Percentiles rank a stretch among this genome's conserved stretches.
These are phyloP conservation scores for Dinomys branickii DNA, from an alignment of 2,113 vertebrate species.

Conservation along the genomic window DNA sequence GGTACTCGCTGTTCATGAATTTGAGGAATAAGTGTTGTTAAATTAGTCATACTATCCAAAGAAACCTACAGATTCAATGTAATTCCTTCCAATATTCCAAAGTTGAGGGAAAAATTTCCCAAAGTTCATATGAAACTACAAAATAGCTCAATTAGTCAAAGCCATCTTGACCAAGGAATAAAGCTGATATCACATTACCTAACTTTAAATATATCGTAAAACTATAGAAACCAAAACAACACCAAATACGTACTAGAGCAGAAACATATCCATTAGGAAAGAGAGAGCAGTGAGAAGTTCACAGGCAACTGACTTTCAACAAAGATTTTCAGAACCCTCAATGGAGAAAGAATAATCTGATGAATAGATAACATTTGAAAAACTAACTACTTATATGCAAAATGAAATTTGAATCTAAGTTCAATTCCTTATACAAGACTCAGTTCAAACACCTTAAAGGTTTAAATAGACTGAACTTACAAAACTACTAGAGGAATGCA, in stretches of 20 bases:
- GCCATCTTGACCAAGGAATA: background rate
- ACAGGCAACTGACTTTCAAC: background rate
- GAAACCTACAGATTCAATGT: background rate
- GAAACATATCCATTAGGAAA: background rate
- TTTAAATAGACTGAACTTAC: background rate
- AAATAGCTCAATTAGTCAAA: background rate
- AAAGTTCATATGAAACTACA: background rate
- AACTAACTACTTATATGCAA: background rate
- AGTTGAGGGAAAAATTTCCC: background rate
- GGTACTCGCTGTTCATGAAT: background rate
- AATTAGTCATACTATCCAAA: background rate
- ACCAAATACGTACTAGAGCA: background rate
- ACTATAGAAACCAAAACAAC: background rate
- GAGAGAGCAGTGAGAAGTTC: background rate
- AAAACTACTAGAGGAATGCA: background rate
- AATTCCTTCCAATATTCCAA: background rate
- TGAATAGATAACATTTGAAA: background rate
- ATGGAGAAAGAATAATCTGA: background rate
- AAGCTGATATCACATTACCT: background rate
- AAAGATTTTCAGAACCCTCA: background rate
- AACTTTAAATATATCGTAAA: background rate
- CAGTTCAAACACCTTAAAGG: background rate
- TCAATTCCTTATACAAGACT: background rate
- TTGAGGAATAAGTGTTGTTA: background rate
- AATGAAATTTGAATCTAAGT: background rate